A percentile compares a stretch with the other conserved stretches of the same genome.
Evolutionary conservation across 2,113 vertebrate species (phyloP).

Genomic region (Xiphorhynchus elegans): DNA sequence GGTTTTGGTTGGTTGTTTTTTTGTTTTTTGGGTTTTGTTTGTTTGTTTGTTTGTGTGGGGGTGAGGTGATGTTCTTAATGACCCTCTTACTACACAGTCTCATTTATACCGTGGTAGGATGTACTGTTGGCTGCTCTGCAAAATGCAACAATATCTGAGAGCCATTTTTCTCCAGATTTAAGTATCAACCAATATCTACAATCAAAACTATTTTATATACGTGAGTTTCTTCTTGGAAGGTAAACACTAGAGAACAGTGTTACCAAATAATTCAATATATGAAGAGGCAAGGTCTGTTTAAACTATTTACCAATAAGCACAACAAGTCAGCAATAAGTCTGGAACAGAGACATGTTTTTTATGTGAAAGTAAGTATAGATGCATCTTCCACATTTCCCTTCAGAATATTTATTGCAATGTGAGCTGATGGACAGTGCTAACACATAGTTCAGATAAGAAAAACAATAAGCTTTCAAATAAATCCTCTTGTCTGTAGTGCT

Average conservation of each 20-base stretch:
- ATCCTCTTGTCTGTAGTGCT: neutral
- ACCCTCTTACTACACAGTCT: rapidly evolving
- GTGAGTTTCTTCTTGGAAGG: neutral
- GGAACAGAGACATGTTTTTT: neutral
- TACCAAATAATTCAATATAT: neutral
- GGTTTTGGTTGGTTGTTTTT: neutral
- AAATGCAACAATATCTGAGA: neutral
- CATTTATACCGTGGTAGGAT: neutral
- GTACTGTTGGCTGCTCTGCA: neutral
- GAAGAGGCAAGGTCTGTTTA: neutral
- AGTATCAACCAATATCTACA: neutral
- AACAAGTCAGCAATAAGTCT: neutral
- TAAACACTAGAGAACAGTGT: neutral
- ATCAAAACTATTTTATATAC: neutral
- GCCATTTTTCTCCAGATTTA: neutral
- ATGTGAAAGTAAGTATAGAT: neutral
- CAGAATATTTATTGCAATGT: neutral
- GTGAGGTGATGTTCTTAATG: neutral
- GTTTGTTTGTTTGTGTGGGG: neutral
- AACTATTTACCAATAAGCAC: neutral
- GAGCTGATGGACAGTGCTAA: neutral
- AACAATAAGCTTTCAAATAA: neutral
- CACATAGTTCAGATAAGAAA: neutral
- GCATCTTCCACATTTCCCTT: neutral
- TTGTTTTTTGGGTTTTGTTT: neutral